Percentiles rank a stretch among this genome's conserved stretches.
Conservation (phyloP, 2,888 invertebrate genomes). For the Argyresthia albistria region DNA sequence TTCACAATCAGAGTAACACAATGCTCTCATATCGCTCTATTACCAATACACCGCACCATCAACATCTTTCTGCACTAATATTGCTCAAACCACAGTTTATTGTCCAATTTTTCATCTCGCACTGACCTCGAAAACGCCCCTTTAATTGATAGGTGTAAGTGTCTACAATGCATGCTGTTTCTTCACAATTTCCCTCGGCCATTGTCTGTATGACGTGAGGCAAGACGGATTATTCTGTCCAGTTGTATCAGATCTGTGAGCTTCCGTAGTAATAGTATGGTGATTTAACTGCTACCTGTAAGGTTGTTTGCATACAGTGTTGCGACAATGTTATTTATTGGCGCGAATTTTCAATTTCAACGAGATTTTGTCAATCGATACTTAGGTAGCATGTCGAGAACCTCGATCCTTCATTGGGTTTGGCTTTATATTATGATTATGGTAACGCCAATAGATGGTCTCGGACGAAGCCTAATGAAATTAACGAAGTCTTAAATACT, state of each 20-base stretch:
- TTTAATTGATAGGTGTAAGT: slow-evolving; percentile 35
- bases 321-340: neutral
- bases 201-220: slow-evolving; percentile 9
- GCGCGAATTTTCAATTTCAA: neutral
- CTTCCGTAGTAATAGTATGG: slow-evolving; percentile 19
- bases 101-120: neutral
- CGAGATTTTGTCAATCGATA: neutral
- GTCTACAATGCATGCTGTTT: slow-evolving; percentile 27
- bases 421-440: no score
- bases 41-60: no score
- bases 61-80: neutral
- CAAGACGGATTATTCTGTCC: neutral
- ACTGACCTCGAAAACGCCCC: slow-evolving; percentile 7
- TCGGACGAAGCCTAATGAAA: no score
- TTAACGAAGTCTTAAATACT: no score
- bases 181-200: slow-evolving; percentile 26
- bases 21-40: no score
- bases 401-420: no score
- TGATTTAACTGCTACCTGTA: neutral
- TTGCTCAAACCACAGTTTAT: neutral
- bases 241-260: slow-evolving; percentile 8
- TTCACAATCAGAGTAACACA: no score
- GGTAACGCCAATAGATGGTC: no score
- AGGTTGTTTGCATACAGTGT: neutral
- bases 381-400: no score